A percentile compares a stretch with the other conserved stretches of the same genome.
Conservation (phyloP, 2,888 invertebrate genomes). For the Cryptus armator region DNA sequence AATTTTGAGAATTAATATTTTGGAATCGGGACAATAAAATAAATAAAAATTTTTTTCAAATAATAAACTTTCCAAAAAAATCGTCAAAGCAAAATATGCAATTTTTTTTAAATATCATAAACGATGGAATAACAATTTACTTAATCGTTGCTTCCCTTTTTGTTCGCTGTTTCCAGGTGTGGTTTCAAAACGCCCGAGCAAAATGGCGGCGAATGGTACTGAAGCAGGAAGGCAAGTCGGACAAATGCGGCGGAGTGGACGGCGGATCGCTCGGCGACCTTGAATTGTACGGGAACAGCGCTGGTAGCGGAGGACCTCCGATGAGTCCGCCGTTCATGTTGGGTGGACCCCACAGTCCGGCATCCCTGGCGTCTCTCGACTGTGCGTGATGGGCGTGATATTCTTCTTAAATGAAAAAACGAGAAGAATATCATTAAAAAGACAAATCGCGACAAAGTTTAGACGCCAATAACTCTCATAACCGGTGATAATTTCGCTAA, state of each 20-base stretch:
- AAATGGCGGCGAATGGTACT: constrained; percentile 96
- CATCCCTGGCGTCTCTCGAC: constrained; percentile 90
- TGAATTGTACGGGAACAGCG: constrained; percentile 86
- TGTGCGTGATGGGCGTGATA: constrained; percentile 87
- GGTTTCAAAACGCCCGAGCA: constrained; percentile 98
- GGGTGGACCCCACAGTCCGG: constrained; percentile 90
- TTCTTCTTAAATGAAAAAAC: constrained; percentile 55
- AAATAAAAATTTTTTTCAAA: too few relatives aligned
- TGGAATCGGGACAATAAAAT: too few relatives aligned
- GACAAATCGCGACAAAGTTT: constrained; percentile 26
- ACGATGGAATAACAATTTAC: not conserved
- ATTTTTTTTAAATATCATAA: too few relatives aligned
- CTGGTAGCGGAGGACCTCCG: constrained; percentile 89
- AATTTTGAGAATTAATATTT: too few relatives aligned
- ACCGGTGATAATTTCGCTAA: constrained; percentile 33
- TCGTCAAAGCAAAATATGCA: too few relatives aligned
- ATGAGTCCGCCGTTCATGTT: constrained; percentile 91
- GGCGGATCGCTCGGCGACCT: constrained; percentile 86
- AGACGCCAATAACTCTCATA: constrained; percentile 6
- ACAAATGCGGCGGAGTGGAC: constrained; percentile 90
- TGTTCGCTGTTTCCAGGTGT: constrained; percentile 90
- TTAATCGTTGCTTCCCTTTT: not conserved
- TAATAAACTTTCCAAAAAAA: too few relatives aligned
- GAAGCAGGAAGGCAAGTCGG: constrained; percentile 92
- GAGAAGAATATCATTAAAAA: constrained; percentile 58